phyloP scores from a whole-genome alignment of 1,140 invertebrate genomes.

The Drosophila guanche region DNA sequence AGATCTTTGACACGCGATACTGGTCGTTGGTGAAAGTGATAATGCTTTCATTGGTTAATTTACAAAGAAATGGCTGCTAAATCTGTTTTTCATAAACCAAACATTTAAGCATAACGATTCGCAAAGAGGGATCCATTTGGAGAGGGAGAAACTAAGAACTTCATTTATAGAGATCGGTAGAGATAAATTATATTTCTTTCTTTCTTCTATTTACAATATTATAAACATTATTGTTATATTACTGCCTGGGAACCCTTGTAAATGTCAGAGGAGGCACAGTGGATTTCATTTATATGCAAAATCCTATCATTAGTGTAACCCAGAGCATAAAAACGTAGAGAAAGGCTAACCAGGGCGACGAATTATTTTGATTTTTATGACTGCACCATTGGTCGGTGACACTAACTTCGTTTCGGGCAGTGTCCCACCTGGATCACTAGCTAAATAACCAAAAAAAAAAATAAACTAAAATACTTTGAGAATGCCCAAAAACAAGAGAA shows the following conservation, averaged over 20 bases:
- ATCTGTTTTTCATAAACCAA: constrained; percentile 36
- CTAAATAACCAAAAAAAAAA: constrained; percentile 63
- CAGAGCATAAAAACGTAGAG: constrained; percentile 35
- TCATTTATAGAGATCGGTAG: too few relatives aligned
- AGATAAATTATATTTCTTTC: too few relatives aligned
- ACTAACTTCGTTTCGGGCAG: constrained; percentile 22
- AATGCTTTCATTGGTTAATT: constrained; percentile 30
- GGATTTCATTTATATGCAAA: constrained; percentile 52
- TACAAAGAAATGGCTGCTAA: constrained; percentile 34
- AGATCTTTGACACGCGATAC: constrained; percentile 66
- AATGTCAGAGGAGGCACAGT: constrained; percentile 4
- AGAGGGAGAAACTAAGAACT: too few relatives aligned
- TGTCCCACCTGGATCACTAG: constrained; percentile 83
- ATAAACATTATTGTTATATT: too few relatives aligned
- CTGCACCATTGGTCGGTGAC: constrained; percentile 54
- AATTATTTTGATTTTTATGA: constrained; percentile 83
- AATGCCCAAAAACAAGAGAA: constrained; percentile 30
- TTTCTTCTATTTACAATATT: too few relatives aligned
- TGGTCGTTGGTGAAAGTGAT: constrained; percentile 5
- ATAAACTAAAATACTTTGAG: not conserved
- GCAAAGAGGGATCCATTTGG: too few relatives aligned
- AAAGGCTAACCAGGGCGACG: constrained; percentile 13
- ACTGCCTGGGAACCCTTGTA: constrained; percentile 6
- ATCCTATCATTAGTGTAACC: constrained; percentile 49
- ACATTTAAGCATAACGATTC: not conserved